Evolutionary conservation across 2,113 vertebrate species (phyloP), one percentile per base, ranked within the genome.

Genomic region (Platichthys flesus): DNA sequence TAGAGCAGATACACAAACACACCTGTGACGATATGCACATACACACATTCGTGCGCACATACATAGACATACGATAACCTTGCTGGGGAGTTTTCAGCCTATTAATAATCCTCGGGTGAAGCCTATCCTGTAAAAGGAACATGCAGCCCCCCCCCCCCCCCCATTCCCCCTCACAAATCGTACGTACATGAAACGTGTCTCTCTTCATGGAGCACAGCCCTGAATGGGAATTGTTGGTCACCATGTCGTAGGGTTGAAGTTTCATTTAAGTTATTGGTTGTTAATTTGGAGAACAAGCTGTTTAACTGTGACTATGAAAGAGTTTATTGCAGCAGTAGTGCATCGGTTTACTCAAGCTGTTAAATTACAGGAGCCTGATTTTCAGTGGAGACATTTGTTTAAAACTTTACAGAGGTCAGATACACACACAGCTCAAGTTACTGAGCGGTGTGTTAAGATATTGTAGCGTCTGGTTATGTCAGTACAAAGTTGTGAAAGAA

Each of bases 21-120:
- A 85, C 57, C 15, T 81, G 78, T 70, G 59, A 65, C 61, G 2
- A 8, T n/a, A 69, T 51, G 37, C 35, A 37, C 35, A 37, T 37
- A 37, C 35, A 13, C 61, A 82, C 56, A 81, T 68, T 49, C 60
- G 59, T 67, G 23, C 73, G 73, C 31, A 67, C 56, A 62, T 66
- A 56, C 69, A 70, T 26, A 76, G 76, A 89, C 77, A 89, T 70
- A 82, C 23, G 79, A 86, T 88, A 76, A 88, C 78, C 21, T n/a
- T 31, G 79, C 56, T 42, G n/a, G 81, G 71, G 64, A 75, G 64
- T 82, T 66, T 81, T 68, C 58, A 45, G 80, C 26, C 82, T 90
- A 93, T 86, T 85, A 90, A 92, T 91, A 92, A 37, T 67, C 49
- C 20, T 2, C 1, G 52, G 67, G 77, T 76, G 35, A 58, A 77